A percentile compares a stretch with the other conserved stretches of the same genome.
These are phyloP conservation scores for Mythimna impura DNA, from an alignment of 2,888 invertebrate genomes.

Conservation along the genomic window DNA sequence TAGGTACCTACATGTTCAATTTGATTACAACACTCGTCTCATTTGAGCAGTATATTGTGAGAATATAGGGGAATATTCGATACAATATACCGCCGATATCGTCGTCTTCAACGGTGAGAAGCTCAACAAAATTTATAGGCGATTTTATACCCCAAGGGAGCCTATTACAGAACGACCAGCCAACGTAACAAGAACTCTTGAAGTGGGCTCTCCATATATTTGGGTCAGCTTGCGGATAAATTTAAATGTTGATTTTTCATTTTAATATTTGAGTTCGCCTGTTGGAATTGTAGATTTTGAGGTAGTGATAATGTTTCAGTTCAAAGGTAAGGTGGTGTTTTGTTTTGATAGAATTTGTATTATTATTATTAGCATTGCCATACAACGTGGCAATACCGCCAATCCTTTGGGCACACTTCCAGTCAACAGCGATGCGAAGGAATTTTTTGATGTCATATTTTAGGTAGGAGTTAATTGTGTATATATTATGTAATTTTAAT, in stretches of 20 bases:
- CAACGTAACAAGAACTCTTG: conserved; percentile 64
- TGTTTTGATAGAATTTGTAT: conserved; percentile 7
- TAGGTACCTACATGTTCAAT: conserved; percentile 33
- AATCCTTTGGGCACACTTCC: too few relatives aligned
- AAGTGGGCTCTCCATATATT: conserved; percentile 58
- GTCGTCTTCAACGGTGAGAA: conserved; percentile 62
- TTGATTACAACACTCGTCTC: conserved; percentile 52
- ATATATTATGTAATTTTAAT: too few relatives aligned
- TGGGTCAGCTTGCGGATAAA: conserved; percentile 61
- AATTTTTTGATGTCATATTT: too few relatives aligned
- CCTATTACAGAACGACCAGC: conserved; percentile 76
- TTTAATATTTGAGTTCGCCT: conserved; percentile 60
- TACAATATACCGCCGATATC: conserved; percentile 67
- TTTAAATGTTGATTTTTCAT: conserved; percentile 65
- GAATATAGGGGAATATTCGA: conserved; percentile 61
- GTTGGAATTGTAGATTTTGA: conserved; percentile 50
- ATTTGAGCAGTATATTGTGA: conserved; percentile 49
- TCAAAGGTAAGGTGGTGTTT: conserved; percentile 1
- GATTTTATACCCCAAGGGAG: conserved; percentile 83
- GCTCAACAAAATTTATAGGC: conserved; percentile 83
- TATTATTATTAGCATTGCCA: too few relatives aligned
- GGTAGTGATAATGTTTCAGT: conserved; percentile 22
- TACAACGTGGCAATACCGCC: too few relatives aligned
- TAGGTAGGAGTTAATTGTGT: too few relatives aligned
- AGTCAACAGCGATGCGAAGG: too few relatives aligned